phyloP scores from a whole-genome alignment of 2,113 vertebrate genomes.

The Coregonus clupeaformis region DNA sequence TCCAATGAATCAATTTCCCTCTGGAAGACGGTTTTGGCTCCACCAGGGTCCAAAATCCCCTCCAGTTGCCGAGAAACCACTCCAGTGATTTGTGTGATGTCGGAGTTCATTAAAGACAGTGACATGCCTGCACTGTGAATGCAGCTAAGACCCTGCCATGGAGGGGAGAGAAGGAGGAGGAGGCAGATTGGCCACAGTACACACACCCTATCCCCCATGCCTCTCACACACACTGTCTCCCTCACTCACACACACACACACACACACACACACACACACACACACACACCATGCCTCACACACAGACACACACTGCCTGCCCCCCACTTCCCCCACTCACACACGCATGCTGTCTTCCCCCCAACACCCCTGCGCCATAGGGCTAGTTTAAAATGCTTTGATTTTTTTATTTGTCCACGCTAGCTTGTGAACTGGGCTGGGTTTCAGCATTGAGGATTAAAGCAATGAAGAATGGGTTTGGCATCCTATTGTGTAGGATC shows the following conservation, averaged over 20 bases:
- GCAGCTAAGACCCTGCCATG: slow-evolving; percentile 33
- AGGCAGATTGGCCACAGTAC: slow-evolving; percentile 30
- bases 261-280: background rate
- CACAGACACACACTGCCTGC: slow-evolving; percentile 3
- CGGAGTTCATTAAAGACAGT: slow-evolving; percentile 60
- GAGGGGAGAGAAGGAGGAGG: background rate
- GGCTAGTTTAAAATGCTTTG: slow-evolving; percentile 49
- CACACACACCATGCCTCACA: slow-evolving; percentile 6
- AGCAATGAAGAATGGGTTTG: slow-evolving; percentile 51
- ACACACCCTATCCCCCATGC: slow-evolving; percentile 8
- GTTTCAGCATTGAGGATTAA: slow-evolving; percentile 50
- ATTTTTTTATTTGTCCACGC: slow-evolving; percentile 18
- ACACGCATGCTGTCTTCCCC: slow-evolving; percentile 2
- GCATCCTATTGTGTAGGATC: slow-evolving; percentile 44
- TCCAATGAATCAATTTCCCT: slow-evolving; percentile 58
- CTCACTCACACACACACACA: background rate
- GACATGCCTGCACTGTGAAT: slow-evolving; percentile 36
- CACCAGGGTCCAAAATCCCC: slow-evolving; percentile 47
- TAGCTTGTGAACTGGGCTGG: slow-evolving; percentile 31
- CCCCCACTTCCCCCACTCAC: slow-evolving; percentile 2
- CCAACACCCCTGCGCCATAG: slow-evolving; percentile 18
- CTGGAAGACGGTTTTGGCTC: slow-evolving; percentile 55
- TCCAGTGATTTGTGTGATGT: slow-evolving; percentile 68
- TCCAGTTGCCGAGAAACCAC: slow-evolving; percentile 72
- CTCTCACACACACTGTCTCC: slow-evolving; percentile 5